Percentiles rank a stretch among this genome's conserved stretches.
phyloP scores from a whole-genome alignment of 2,113 vertebrate species.

The Climacteris rufus region DNA sequence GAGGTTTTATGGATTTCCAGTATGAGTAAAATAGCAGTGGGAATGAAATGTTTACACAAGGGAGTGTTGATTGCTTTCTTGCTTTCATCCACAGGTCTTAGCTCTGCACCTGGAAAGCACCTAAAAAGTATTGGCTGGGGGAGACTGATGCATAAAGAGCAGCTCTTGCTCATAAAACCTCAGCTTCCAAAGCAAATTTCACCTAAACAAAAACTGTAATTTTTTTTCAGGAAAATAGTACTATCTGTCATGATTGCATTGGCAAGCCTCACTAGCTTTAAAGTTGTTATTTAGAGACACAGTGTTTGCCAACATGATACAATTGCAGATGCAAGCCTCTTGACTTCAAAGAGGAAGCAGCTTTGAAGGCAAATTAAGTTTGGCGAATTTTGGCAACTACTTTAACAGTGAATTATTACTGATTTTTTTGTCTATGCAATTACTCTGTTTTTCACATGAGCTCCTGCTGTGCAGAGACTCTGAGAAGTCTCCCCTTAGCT shows the following conservation, averaged over 20 bases:
- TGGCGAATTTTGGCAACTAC: neutral
- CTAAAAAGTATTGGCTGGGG: neutral
- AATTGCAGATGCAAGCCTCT: neutral
- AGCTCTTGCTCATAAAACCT: neutral
- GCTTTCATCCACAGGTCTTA: neutral
- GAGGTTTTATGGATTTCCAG: neutral
- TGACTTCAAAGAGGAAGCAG: neutral
- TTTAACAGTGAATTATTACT: neutral
- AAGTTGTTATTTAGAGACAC: slow-evolving; percentile 10
- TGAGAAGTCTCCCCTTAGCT: neutral
- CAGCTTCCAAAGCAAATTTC: neutral
- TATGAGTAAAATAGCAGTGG: neutral
- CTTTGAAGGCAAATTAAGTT: slow-evolving; percentile 2
- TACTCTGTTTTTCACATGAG: neutral
- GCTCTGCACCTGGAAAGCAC: neutral
- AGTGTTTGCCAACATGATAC: neutral
- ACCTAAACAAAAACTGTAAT: neutral
- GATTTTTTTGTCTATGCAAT: neutral
- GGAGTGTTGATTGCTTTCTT: neutral
- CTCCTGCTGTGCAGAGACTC: neutral
- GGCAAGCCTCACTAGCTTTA: neutral
- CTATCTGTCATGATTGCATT: neutral
- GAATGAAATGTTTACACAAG: neutral
- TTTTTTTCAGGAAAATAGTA: neutral
- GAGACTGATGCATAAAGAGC: neutral